Evolutionary conservation across 2,888 invertebrate genomes (phyloP).

Genomic region (Cetonia aurata): DNA sequence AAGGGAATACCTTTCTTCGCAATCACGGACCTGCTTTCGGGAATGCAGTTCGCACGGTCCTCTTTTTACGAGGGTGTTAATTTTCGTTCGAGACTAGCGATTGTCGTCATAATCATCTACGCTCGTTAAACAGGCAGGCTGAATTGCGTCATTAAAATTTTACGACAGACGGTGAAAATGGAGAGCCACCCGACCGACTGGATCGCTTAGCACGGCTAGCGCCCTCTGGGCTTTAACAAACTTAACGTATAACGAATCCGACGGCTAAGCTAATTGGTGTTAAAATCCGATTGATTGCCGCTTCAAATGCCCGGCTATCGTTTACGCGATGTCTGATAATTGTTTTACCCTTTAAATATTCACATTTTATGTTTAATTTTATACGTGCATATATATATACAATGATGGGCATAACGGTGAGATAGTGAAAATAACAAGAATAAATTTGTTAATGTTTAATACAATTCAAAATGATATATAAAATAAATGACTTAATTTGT

Average conservation of each 20-base stretch:
- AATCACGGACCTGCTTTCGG: slow-evolving; percentile 8
- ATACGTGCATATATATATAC: too few species aligned
- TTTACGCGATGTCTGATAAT: too few species aligned
- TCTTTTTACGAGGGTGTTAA: slow-evolving; percentile 29
- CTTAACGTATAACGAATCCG: slow-evolving; percentile 2
- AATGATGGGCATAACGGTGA: too few species aligned
- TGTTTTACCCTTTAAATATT: too few species aligned
- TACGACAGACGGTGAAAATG: slow-evolving; percentile 18
- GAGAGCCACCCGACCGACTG: neutral
- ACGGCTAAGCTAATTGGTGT: neutral
- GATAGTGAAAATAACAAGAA: too few species aligned
- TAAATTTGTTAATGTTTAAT: too few species aligned
- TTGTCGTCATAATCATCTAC: slow-evolving; percentile 31
- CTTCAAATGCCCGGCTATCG: too few species aligned
- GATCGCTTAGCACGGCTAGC: too few species aligned
- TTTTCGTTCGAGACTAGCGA: slow-evolving; percentile 17
- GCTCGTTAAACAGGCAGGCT: slow-evolving; percentile 21
- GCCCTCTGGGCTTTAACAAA: neutral
- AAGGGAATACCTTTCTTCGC: neutral
- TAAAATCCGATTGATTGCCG: neutral
- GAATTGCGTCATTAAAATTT: slow-evolving; percentile 35
- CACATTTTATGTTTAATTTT: too few species aligned
- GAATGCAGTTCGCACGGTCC: slow-evolving; percentile 2
- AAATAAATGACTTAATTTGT: too few species aligned
- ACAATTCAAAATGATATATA: too few species aligned